phyloP scores from a whole-genome alignment of 1,140 invertebrate genomes.

The Lepidurus arcticus region DNA sequence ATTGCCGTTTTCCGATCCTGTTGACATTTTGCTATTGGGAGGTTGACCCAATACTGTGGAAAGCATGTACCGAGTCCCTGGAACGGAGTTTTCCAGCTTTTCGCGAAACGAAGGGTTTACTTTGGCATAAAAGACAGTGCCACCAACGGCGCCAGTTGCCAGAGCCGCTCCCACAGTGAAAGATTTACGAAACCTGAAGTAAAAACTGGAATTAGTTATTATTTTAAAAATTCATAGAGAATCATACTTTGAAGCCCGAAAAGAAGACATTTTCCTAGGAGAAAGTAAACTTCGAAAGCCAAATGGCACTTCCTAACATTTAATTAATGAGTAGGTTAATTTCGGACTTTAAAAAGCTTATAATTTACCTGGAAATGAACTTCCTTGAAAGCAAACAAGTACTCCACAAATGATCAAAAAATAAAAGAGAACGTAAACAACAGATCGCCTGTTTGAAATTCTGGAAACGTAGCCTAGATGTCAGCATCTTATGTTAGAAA shows the following conservation, averaged over 20 bases:
- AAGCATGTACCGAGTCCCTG: neutral
- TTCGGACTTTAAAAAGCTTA: too few relatives aligned
- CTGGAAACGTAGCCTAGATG: too few relatives aligned
- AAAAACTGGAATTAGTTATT: neutral
- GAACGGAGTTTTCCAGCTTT: neutral
- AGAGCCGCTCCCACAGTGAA: neutral
- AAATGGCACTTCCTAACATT: neutral
- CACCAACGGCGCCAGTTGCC: neutral
- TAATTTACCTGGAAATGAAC: too few relatives aligned
- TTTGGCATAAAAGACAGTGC: conserved; percentile 4
- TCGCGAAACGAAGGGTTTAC: neutral
- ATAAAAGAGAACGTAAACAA: too few relatives aligned
- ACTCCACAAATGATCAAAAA: too few relatives aligned
- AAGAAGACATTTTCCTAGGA: neutral
- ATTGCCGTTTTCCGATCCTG: neutral
- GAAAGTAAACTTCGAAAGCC: neutral
- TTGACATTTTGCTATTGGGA: neutral
- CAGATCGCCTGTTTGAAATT: too few relatives aligned
- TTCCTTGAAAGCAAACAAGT: too few relatives aligned
- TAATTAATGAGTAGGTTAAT: too few relatives aligned
- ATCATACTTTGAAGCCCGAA: neutral
- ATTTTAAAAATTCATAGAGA: neutral
- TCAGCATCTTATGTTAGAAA: too few relatives aligned
- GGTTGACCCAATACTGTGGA: neutral
- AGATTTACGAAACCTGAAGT: neutral